Conservation (phyloP, 2,888 invertebrate genomes). For the Philereme vetulata region DNA sequence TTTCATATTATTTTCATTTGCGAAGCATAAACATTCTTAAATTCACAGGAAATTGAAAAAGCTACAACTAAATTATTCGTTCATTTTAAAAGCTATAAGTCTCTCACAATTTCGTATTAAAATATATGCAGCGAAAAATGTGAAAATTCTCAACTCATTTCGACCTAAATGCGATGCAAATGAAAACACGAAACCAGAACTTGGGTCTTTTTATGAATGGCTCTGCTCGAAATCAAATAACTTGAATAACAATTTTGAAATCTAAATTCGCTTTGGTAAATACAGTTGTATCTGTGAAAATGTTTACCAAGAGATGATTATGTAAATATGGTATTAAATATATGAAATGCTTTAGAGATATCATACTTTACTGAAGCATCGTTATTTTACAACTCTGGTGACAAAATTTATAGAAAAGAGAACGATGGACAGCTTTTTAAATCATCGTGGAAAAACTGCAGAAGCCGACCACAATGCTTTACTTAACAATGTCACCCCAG, state of each 20-base stretch:
- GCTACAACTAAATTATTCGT: conserved; percentile 5
- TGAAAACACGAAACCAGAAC: conserved; percentile 21
- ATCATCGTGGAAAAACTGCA: too few species aligned
- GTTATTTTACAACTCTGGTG: too few species aligned
- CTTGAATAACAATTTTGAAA: not conserved
- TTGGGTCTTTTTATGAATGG: conserved; percentile 15
- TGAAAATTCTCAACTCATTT: conserved; percentile 17
- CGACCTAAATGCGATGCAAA: conserved; percentile 22
- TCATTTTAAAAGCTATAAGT: conserved; percentile 10
- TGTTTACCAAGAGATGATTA: not conserved
- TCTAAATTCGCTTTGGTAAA: conserved; percentile 1
- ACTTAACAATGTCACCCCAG: too few species aligned
- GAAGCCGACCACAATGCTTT: too few species aligned
- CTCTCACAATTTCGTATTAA: conserved; percentile 17
- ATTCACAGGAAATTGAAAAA: conserved; percentile 15
- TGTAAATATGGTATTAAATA: too few species aligned
- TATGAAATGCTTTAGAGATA: too few species aligned
- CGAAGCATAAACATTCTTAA: conserved; percentile 9
- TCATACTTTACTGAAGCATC: too few species aligned
- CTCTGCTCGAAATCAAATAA: conserved; percentile 9
- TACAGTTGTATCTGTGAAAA: not conserved
- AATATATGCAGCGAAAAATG: conserved; percentile 29
- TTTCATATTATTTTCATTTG: not conserved
- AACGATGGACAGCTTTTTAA: too few species aligned
- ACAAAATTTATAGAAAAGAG: too few species aligned